Percentiles rank a stretch among this genome's conserved stretches.
Evolutionary conservation across 2,797 vertebrate genomes (phyloP).

Genomic region (Galaxias olidus): DNA sequence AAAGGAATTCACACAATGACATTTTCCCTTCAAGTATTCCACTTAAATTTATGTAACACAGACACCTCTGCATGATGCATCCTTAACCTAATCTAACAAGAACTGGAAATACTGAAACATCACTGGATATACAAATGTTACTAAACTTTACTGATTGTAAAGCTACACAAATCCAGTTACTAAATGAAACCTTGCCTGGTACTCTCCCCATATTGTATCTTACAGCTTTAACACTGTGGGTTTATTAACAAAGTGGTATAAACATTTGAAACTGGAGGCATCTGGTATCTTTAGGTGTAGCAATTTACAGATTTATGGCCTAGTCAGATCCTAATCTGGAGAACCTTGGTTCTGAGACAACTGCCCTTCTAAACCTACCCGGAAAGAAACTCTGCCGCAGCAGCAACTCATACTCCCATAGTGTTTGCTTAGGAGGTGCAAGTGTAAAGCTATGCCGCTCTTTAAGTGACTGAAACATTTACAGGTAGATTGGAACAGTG

Average conservation of each 20-base stretch:
- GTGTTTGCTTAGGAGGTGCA: constrained; percentile 16
- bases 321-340: constrained; percentile 4
- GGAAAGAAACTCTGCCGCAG: neutral
- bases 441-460: constrained; percentile 19
- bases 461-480: constrained; percentile 42
- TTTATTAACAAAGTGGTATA: constrained; percentile 1
- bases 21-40: too few relatives aligned
- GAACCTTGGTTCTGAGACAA: constrained; percentile 26
- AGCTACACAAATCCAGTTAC: too few relatives aligned
- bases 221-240: neutral
- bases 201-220: too few relatives aligned
- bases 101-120: too few relatives aligned
- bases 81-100: too few relatives aligned
- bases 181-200: too few relatives aligned
- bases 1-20: too few relatives aligned
- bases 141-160: too few relatives aligned
- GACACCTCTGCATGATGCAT: too few relatives aligned
- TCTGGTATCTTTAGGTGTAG: neutral
- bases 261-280: neutral
- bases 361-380: neutral
- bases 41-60: too few relatives aligned
- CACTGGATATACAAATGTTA: too few relatives aligned
- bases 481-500: constrained; percentile 35
- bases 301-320: neutral
- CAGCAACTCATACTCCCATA: constrained; percentile 18